Evolutionary conservation across 2,113 vertebrate species (phyloP).

Genomic region (Antennarius striatus): DNA sequence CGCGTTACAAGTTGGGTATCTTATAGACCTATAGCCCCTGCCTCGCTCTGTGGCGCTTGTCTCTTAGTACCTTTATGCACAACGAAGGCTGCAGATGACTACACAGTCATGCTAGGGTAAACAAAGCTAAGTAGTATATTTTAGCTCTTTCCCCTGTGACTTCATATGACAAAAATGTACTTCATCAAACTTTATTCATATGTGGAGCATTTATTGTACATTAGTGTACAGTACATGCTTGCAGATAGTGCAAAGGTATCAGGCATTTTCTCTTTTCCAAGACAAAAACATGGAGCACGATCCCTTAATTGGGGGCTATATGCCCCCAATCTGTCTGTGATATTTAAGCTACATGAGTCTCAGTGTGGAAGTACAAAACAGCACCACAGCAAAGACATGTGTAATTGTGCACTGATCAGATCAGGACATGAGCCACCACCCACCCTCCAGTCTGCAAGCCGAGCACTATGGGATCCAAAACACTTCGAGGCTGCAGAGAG

Average conservation of each 20-base stretch:
- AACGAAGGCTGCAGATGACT: constrained; percentile 32
- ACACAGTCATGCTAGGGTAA: constrained; percentile 7
- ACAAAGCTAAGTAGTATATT: constrained; percentile 11
- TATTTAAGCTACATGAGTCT: constrained; percentile 10
- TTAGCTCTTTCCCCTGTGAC: not conserved
- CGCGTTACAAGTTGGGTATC: constrained; percentile 27
- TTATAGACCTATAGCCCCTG: constrained; percentile 4
- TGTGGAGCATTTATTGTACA: not conserved
- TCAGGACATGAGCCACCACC: constrained; percentile 53
- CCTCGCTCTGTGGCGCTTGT: constrained; percentile 10
- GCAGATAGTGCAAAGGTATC: not conserved
- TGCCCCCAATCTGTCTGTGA: constrained; percentile 26
- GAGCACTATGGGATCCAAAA: constrained; percentile 76
- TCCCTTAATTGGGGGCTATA: not conserved
- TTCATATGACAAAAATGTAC: constrained; percentile 5
- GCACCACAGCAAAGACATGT: constrained; percentile 28
- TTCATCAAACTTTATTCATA: not conserved
- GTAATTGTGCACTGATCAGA: constrained; percentile 41
- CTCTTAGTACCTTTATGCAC: not conserved
- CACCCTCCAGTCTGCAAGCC: constrained; percentile 76
- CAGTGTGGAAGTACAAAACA: constrained; percentile 17
- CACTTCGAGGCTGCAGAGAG: constrained; percentile 64
- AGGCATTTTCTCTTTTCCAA: not conserved
- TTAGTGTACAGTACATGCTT: not conserved
- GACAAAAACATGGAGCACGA: constrained; percentile 7